phyloP scores from a whole-genome alignment of 2,888 invertebrate species.

The Trichopoda pennipes region DNA sequence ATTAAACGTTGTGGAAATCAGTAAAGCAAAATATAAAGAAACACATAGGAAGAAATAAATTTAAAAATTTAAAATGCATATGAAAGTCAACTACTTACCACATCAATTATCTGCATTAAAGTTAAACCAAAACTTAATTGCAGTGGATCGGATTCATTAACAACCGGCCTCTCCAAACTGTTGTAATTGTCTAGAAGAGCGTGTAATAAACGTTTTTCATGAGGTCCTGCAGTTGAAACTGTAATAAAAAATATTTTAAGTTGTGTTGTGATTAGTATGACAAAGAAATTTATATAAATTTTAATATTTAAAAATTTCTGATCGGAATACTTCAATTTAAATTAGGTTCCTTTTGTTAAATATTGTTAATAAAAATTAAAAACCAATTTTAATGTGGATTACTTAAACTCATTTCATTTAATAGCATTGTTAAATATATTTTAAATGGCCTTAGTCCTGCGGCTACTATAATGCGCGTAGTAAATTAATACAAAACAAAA shows the following conservation, averaged over 20 bases:
- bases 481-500: too few species aligned
- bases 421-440: too few species aligned
- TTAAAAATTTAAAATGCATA: background rate
- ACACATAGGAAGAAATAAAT: background rate
- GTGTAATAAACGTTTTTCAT: conserved; percentile 95
- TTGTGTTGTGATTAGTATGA: background rate
- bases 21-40: conserved; percentile 9
- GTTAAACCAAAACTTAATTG: conserved; percentile 97
- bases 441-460: too few species aligned
- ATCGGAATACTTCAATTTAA: too few species aligned
- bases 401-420: too few species aligned
- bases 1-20: conserved; percentile 19
- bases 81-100: conserved; percentile 84
- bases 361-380: too few species aligned
- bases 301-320: background rate
- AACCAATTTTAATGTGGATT: too few species aligned
- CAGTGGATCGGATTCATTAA: conserved; percentile 97
- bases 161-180: conserved; percentile 95
- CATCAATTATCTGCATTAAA: conserved; percentile 98
- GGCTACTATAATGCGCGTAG: too few species aligned
- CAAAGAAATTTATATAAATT: background rate
- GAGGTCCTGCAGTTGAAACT: conserved; percentile 92
- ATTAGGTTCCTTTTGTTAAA: too few species aligned
- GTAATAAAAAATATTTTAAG: conserved; percentile 73
- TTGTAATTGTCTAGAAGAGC: conserved; percentile 95